phyloP scores from a whole-genome alignment of 2,888 invertebrate genomes.

The Herminia tarsipennalis region DNA sequence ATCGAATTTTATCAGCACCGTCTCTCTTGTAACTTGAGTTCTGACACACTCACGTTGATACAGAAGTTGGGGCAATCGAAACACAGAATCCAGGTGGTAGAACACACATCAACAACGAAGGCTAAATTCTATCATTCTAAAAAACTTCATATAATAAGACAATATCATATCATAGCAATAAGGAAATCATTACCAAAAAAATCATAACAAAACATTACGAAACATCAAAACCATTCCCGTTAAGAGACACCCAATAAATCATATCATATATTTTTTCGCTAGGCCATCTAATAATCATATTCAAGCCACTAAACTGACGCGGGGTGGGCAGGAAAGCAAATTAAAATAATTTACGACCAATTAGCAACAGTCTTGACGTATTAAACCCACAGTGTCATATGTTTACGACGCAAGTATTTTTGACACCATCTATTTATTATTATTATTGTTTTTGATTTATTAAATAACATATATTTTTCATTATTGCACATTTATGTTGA shows the following conservation, averaged over 20 bases:
- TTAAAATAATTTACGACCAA: conserved; percentile 77
- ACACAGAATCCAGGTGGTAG: too few relatives aligned
- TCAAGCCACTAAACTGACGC: conserved; percentile 50
- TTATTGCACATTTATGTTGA: conserved; percentile 39
- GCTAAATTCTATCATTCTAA: background rate
- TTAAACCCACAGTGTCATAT: conserved; percentile 55
- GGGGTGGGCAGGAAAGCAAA: conserved; percentile 64
- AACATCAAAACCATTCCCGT: conserved; percentile 1
- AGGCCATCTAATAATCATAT: conserved; percentile 56
- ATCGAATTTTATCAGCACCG: too few relatives aligned
- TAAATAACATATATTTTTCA: conserved; percentile 40
- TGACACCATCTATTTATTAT: conserved; percentile 60
- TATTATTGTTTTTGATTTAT: conserved; percentile 57
- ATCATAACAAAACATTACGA: too few relatives aligned
- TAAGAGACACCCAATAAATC: conserved; percentile 33
- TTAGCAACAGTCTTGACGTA: conserved; percentile 59
- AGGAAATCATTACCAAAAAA: conserved; percentile 5
- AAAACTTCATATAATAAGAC: background rate
- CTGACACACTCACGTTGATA: too few relatives aligned
- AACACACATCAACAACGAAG: too few relatives aligned
- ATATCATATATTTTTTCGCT: conserved; percentile 49
- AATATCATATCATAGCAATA: conserved; percentile 5
- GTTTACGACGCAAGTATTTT: conserved; percentile 62
- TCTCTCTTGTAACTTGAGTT: too few relatives aligned
- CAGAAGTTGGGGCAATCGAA: too few relatives aligned